Conservation (phyloP, 2,113 vertebrate species). For the Thalassoma bifasciatum region DNA sequence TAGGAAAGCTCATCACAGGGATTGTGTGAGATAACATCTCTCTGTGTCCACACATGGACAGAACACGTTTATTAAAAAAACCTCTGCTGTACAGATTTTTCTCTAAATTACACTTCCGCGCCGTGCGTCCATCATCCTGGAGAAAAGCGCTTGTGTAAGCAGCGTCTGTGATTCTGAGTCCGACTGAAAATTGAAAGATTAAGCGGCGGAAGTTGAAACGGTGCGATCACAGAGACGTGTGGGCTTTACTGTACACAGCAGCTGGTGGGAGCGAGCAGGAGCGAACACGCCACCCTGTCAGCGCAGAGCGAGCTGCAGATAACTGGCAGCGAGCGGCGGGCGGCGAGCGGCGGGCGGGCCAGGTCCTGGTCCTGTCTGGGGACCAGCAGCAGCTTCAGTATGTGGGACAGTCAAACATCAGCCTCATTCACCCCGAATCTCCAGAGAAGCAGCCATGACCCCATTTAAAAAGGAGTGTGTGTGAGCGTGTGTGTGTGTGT, state of each 20-base stretch:
- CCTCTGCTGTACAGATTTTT: background rate
- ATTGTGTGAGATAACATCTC: conserved; percentile 9
- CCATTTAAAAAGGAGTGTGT: conserved; percentile 62
- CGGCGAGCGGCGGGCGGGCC: too few species aligned
- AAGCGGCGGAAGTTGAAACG: conserved; percentile 36
- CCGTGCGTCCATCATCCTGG: background rate
- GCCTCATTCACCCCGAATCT: conserved; percentile 62
- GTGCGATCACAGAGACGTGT: conserved; percentile 36
- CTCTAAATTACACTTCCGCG: background rate
- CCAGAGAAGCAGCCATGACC: conserved; percentile 65
- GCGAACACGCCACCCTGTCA: conserved; percentile 56
- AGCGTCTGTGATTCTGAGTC: background rate
- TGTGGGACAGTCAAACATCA: conserved; percentile 69
- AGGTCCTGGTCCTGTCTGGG: conserved; percentile 54
- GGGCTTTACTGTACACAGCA: conserved; percentile 49
- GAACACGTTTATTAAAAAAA: background rate
- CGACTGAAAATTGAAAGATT: conserved; percentile 19
- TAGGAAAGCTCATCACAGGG: conserved; percentile 27
- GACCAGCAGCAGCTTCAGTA: conserved; percentile 54
- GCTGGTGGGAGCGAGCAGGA: conserved; percentile 63
- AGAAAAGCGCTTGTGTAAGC: background rate
- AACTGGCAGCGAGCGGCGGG: conserved; percentile 37
- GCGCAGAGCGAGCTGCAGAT: conserved; percentile 41
- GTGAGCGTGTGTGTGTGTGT: conserved; percentile 17
- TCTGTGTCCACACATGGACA: conserved; percentile 34